phyloP scores from a whole-genome alignment of 2,797 vertebrate genomes.

The Pseudomugil gertrudae region DNA sequence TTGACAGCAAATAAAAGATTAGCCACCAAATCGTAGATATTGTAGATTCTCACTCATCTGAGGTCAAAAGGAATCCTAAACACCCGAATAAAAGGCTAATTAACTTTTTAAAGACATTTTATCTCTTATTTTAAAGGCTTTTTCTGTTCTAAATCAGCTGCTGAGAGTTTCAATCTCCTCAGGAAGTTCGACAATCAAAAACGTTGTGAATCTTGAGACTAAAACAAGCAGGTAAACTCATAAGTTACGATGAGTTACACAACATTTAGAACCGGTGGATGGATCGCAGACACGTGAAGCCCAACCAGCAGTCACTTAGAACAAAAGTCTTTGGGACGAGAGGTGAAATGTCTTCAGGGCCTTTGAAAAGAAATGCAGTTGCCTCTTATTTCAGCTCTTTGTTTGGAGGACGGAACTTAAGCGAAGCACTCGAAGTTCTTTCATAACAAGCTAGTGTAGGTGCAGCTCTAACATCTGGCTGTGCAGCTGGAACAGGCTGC shows the following conservation, averaged over 20 bases:
- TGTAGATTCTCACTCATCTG: too few species aligned
- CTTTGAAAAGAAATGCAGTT: background rate
- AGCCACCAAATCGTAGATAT: too few species aligned
- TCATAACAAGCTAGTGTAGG: slow-evolving; percentile 21
- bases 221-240: background rate
- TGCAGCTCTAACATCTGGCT: slow-evolving; percentile 66
- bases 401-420: background rate
- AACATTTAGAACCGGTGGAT: background rate
- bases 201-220: too few species aligned
- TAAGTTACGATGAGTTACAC: background rate
- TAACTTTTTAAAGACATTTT: background rate
- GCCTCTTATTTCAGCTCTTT: background rate
- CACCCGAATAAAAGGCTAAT: too few species aligned
- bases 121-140: background rate
- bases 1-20: background rate
- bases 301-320: background rate
- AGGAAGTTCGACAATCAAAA: background rate
- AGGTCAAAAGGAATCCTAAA: too few species aligned
- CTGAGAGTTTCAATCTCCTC: background rate
- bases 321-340: background rate
- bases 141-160: background rate
- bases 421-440: slow-evolving; percentile 20
- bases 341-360: background rate
- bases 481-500: slow-evolving; percentile 46
- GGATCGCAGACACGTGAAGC: background rate